phyloP scores from a whole-genome alignment of 2,797 vertebrate genomes.

The Cyclura pinguis region DNA sequence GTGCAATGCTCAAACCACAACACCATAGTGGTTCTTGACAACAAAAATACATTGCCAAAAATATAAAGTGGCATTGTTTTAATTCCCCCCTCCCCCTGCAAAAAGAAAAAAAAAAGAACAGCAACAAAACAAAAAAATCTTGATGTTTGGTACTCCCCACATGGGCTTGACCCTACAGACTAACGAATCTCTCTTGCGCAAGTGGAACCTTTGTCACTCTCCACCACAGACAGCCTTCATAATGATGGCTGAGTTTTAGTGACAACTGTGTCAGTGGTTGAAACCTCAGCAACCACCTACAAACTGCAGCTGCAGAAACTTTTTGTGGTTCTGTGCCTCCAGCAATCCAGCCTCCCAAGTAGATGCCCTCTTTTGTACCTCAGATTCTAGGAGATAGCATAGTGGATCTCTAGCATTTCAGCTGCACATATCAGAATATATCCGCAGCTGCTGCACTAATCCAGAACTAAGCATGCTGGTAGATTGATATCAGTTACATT shows the following conservation, averaged over 20 bases:
- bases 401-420: background rate
- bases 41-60: background rate
- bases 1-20: too few species aligned
- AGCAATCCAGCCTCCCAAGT: background rate
- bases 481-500: background rate
- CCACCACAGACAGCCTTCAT: background rate
- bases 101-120: too few species aligned
- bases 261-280: background rate
- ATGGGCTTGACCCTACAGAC: background rate
- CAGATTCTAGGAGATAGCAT: too few species aligned
- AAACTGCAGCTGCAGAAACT: background rate
- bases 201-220: background rate
- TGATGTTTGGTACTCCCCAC: background rate
- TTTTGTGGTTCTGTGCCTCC: background rate
- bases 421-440: background rate
- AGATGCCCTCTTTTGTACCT: too few species aligned
- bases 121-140: too few species aligned
- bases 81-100: too few species aligned
- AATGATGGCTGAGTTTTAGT: too few species aligned
- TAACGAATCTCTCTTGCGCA: background rate
- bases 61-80: background rate
- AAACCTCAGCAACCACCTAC: background rate
- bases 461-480: background rate
- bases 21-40: background rate
- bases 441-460: too few species aligned